These are phyloP conservation scores for Lymantria monacha DNA, from an alignment of 2,888 invertebrate genomes.

Conservation along the genomic window DNA sequence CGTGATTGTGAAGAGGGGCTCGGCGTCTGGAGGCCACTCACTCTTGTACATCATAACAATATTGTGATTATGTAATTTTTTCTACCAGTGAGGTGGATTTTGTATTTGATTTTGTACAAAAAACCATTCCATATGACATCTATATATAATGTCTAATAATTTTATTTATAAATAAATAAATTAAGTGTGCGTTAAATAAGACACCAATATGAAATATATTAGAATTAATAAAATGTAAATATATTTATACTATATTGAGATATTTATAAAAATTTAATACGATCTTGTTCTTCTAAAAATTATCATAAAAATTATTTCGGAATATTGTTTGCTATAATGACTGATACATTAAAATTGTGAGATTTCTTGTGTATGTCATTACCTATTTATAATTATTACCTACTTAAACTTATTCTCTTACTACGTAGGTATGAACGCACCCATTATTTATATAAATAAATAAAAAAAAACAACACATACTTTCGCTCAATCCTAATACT, in stretches of 20 bases:
- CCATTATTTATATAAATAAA: slow-evolving; percentile 50
- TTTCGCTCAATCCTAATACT: slow-evolving; percentile 49
- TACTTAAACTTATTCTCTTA: slow-evolving; percentile 47
- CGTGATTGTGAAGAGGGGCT: slow-evolving; percentile 25
- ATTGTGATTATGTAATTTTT: slow-evolving; percentile 71
- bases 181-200: slow-evolving; percentile 79
- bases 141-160: slow-evolving; percentile 65
- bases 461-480: slow-evolving; percentile 38
- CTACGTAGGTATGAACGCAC: slow-evolving; percentile 59
- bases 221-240: slow-evolving; percentile 76
- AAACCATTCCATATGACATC: slow-evolving; percentile 78
- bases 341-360: slow-evolving; percentile 52
- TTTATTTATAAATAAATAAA: slow-evolving; percentile 69
- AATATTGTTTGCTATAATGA: slow-evolving; percentile 61
- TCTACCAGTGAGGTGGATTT: slow-evolving; percentile 69
- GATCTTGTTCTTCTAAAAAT: slow-evolving; percentile 79
- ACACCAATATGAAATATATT: slow-evolving; percentile 80
- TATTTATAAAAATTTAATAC: slow-evolving; percentile 81
- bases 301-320: slow-evolving; percentile 69
- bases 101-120: slow-evolving; percentile 79
- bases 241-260: slow-evolving; percentile 81
- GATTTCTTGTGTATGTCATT: slow-evolving; percentile 54
- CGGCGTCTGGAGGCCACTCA: slow-evolving; percentile 5
- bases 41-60: slow-evolving; percentile 53
- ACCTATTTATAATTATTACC: slow-evolving; percentile 43